Percentiles rank a stretch among this genome's conserved stretches.
Conservation (phyloP, 2,797 vertebrate species). For the Columba guinea region DNA sequence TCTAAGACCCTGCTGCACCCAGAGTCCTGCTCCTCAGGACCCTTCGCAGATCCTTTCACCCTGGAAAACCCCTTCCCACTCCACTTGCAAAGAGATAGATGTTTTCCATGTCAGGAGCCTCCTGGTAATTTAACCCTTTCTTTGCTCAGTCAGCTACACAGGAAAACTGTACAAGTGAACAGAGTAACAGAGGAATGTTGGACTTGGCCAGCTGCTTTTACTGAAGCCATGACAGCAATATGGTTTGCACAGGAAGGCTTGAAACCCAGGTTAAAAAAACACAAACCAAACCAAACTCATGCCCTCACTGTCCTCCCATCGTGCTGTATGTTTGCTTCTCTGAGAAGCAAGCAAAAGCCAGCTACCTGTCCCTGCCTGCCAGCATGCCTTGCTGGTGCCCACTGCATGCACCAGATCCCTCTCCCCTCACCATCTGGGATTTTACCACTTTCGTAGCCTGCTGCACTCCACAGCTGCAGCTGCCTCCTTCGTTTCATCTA, state of each 20-base stretch:
- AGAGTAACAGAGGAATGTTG: neutral
- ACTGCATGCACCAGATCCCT: fast-evolving
- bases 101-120: neutral
- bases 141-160: neutral
- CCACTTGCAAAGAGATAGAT: neutral
- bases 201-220: neutral
- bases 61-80: fast-evolving
- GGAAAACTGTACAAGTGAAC: neutral
- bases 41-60: neutral
- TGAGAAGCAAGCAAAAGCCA: neutral
- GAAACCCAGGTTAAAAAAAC: neutral
- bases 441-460: neutral
- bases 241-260: neutral
- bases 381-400: neutral
- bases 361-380: neutral
- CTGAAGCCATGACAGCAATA: neutral
- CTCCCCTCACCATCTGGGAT: neutral
- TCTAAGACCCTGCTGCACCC: neutral
- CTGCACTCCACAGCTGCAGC: neutral
- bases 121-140: neutral
- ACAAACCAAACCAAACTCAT: fast-evolving
- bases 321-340: neutral
- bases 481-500: slow-evolving; percentile 1
- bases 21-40: neutral
- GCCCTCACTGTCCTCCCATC: neutral